Evolutionary conservation across 2,113 vertebrate genomes (phyloP), one percentile per base, ranked within the genome.

Genomic region (Protobothrops flavoviridis): DNA sequence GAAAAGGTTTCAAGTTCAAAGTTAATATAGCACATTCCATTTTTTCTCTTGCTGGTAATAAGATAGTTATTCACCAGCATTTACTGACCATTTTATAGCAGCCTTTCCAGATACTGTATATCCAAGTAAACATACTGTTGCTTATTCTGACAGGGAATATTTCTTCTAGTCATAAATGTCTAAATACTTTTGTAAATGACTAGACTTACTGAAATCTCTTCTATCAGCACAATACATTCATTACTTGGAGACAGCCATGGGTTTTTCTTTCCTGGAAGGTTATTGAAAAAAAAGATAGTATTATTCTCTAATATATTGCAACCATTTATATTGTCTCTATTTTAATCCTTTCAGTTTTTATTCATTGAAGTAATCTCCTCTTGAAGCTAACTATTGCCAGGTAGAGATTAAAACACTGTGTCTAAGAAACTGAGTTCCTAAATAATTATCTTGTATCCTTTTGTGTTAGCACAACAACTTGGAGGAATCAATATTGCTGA

Each of bases 301-400:
- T 96, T 91, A 50, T 92, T 92, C 94, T 96, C 97, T 97, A 97
- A 96, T 93, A n/a, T 94, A 97, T 95, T 97, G 96, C 95, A 96
- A 92, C 97, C 91, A 96, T 97, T 97, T 97, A 97, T 97, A 97
- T 96, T 93, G 96, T 96, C 95, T 97, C 94, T 96, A 96, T 96
- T 97, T 97, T 97, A 96, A 97, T 95, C 91, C 94, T 96, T 90
- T 96, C 93, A 95, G 96, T 96, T 97, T 85, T 96, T 96, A 97
- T 96, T 95, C 91, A n/a, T 97, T 94, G 96, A 94, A 96, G 89
- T 91, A 96, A 96, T 95, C 91, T 96, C 39, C 10, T 94, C 91
- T 88, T 95, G 88, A 96, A 89, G 39, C 55, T 91, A 96, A 96
- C 53, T 89, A 96, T 56, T 92, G 88, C 91, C 93, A 55, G 93